Evolutionary conservation across 2,797 vertebrate genomes (phyloP), one percentile per base, ranked within the genome.

Genomic region (Melanotaenia maccullochi): DNA sequence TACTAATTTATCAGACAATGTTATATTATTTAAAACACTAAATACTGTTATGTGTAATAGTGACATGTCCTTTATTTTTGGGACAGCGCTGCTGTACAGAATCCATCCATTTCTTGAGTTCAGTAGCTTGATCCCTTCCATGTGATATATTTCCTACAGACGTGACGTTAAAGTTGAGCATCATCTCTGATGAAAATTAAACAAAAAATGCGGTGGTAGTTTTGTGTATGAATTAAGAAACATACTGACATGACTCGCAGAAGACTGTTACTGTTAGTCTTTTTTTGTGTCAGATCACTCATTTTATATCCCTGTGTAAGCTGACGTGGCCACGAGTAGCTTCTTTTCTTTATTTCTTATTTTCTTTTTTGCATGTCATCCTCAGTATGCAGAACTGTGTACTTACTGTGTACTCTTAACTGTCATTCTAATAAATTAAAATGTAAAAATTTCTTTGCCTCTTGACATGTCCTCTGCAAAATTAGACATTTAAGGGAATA

Each of bases 341-440:
- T 82, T 71, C 77, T 22, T 49, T 49, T 22, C 9, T 9, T 3
- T 14, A 12, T 11, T 14, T 4, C 13, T 40, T 40, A 75, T 78
- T 85, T 44, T 20, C 18, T 12, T 24, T 78, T 76, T 79, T 86
- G 88, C 87, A 89, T 90, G 88, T 78, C 82, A 73, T 83, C 65
- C 18, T 81, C 77, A 90, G 79, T 87, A 80, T 47, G 52, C 68
- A 33, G 56, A 70, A 57, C 52, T 60, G 77, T 68, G 68, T 16
- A 38, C 70, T 82, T 62, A 83, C 4, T 30, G 28, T 30, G 28
- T 30, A 30, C 67, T 73, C 65, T 68, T 73, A 59, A 36, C 3
- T 81, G 68, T 83, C 67, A 68, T 78, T 86, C 61, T 61, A 90
- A 90, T 89, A 87, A 90, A 89, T 75, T 25, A 16, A 72, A 72